These are phyloP conservation scores for Strigamia transsilvanica DNA, from an alignment of 2,888 invertebrate species.

Conservation along the genomic window DNA sequence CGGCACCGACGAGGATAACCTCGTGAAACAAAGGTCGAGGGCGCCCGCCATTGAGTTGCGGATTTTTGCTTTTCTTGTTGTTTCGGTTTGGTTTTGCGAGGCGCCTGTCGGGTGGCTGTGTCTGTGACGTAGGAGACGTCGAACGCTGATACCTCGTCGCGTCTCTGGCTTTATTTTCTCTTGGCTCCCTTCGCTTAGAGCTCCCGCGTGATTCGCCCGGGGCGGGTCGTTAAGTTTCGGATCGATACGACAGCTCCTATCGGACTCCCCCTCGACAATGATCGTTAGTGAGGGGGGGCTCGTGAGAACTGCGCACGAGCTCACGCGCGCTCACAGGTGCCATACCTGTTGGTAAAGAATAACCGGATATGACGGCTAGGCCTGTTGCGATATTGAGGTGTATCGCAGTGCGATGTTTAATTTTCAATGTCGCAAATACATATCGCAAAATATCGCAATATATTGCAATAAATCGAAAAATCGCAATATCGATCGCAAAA, in stretches of 20 bases:
- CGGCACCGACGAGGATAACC: background rate
- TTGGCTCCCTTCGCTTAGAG: slow-evolving; percentile 3
- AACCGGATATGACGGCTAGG: background rate
- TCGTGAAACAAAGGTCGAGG: slow-evolving; percentile 1
- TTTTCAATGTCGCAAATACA: too few relatives aligned
- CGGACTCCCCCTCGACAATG: slow-evolving; percentile 42
- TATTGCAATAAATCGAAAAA: too few relatives aligned
- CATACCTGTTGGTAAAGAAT: slow-evolving; percentile 51
- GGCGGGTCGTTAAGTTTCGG: slow-evolving; percentile 46
- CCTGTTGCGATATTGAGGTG: too few relatives aligned
- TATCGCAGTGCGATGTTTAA: too few relatives aligned
- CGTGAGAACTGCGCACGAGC: slow-evolving; percentile 27
- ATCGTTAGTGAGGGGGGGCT: slow-evolving; percentile 20
- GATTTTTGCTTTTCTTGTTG: too few relatives aligned
- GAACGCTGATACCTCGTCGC: background rate
- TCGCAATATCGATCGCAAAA: too few relatives aligned
- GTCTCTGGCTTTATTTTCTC: slow-evolving; percentile 4
- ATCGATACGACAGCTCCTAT: slow-evolving; percentile 48
- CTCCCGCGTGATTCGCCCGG: slow-evolving; percentile 45
- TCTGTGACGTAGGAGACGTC: background rate
- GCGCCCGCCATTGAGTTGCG: too few relatives aligned
- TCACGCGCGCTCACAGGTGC: slow-evolving; percentile 50
- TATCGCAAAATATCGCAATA: too few relatives aligned
- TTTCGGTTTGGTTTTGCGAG: too few relatives aligned
- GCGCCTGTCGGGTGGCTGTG: slow-evolving; percentile 20